Conservation (phyloP, 2,113 vertebrate genomes). For the Trematocara stigmaticum region DNA sequence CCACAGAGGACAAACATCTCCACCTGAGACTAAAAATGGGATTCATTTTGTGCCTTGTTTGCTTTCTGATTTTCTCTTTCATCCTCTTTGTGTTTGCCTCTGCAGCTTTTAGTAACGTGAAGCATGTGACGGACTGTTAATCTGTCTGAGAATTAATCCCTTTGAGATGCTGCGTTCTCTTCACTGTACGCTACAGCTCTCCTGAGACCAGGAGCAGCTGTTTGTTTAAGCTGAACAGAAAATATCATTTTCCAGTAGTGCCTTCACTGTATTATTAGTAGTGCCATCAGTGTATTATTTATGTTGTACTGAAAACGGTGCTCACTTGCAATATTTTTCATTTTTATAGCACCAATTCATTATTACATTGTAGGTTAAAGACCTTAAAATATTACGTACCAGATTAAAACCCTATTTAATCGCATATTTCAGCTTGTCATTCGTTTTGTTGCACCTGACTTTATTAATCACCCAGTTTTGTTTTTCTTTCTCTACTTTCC, state of each 20-base stretch:
- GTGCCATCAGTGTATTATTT: background rate
- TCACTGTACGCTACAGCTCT: conserved; percentile 2
- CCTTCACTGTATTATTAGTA: background rate
- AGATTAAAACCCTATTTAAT: background rate
- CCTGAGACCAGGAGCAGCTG: conserved; percentile 32
- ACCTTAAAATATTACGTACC: background rate
- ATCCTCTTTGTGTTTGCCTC: background rate
- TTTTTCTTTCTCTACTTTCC: background rate
- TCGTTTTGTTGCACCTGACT: background rate
- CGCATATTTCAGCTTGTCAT: background rate
- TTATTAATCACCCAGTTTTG: background rate
- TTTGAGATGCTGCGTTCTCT: background rate
- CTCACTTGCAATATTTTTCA: background rate
- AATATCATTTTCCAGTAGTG: conserved; percentile 9
- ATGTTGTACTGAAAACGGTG: background rate
- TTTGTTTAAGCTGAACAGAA: background rate
- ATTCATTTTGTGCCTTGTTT: conserved; percentile 8
- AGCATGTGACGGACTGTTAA: conserved; percentile 3
- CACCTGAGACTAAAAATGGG: conserved; percentile 5
- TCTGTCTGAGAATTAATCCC: conserved; percentile 17
- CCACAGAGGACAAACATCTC: background rate
- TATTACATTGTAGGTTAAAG: background rate
- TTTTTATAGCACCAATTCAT: background rate
- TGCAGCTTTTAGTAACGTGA: background rate
- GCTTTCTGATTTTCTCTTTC: background rate